Evolutionary conservation across 1,140 invertebrate genomes (phyloP).

Genomic region (Bradynema listronoti): DNA sequence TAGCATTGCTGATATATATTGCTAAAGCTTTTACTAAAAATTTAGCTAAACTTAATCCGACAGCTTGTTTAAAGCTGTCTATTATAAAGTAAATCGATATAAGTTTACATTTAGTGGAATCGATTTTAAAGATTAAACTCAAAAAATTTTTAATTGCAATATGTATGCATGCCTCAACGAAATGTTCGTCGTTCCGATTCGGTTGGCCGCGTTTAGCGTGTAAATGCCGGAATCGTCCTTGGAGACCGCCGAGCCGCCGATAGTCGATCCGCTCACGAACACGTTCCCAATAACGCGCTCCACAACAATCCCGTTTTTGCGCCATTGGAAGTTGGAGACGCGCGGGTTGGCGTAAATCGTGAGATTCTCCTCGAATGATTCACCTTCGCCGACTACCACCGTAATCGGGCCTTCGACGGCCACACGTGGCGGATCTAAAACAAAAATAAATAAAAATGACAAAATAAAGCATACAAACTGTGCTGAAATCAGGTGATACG

Average conservation of each 20-base stretch:
- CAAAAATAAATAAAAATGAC: slow-evolving; percentile 20
- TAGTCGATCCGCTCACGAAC: slow-evolving; percentile 69
- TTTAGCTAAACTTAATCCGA: no score
- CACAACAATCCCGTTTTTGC: slow-evolving; percentile 57
- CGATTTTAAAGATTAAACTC: no score
- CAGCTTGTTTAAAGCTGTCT: no score
- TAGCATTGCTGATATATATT: no score
- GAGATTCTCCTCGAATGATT: slow-evolving; percentile 71
- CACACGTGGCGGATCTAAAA: slow-evolving; percentile 64
- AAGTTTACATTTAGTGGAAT: no score
- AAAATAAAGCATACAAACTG: slow-evolving; percentile 55
- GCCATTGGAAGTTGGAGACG: slow-evolving; percentile 76
- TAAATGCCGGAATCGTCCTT: slow-evolving; percentile 74
- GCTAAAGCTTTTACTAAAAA: no score
- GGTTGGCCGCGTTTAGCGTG: slow-evolving; percentile 77
- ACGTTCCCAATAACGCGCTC: slow-evolving; percentile 69
- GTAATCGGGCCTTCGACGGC: slow-evolving; percentile 54
- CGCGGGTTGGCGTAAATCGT: slow-evolving; percentile 77
- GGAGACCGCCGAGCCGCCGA: slow-evolving; percentile 26
- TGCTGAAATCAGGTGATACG: no score
- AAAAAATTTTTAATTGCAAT: no score
- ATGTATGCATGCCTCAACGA: slow-evolving; percentile 57
- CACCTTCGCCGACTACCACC: slow-evolving; percentile 72
- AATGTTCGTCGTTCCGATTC: slow-evolving; percentile 73
- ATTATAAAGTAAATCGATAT: no score